These are phyloP conservation scores for Phymorhynchus buccinoides DNA, from an alignment of 1,140 invertebrate genomes.

Conservation along the genomic window DNA sequence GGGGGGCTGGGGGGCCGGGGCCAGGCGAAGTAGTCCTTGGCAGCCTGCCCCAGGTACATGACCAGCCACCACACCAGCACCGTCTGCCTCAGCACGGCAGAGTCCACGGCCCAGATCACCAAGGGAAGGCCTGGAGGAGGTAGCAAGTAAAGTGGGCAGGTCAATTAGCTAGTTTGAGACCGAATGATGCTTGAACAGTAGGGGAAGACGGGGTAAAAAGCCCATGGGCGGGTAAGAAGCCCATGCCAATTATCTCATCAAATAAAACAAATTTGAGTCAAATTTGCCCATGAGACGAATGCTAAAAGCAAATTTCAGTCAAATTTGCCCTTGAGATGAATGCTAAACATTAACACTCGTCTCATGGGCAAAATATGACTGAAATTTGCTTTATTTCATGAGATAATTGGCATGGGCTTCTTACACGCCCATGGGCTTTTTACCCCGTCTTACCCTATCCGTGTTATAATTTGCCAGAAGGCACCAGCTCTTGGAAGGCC, in stretches of 20 bases:
- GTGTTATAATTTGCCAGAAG: too few relatives aligned
- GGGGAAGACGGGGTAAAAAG: neutral
- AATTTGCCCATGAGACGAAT: neutral
- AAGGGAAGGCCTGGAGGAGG: slow-evolving; percentile 86
- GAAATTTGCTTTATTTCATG: too few relatives aligned
- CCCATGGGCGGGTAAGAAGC: neutral
- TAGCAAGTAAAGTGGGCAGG: neutral
- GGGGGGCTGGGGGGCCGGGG: slow-evolving; percentile 87
- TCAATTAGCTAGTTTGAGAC: neutral
- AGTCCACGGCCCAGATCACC: slow-evolving; percentile 90
- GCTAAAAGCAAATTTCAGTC: too few relatives aligned
- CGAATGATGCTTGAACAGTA: neutral
- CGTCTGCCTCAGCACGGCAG: slow-evolving; percentile 75
- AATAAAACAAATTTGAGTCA: neutral
- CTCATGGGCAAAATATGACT: too few relatives aligned
- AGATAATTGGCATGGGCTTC: too few relatives aligned
- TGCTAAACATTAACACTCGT: too few relatives aligned
- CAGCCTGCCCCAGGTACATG: slow-evolving; percentile 83
- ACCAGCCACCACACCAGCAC: slow-evolving; percentile 87
- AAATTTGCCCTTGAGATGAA: too few relatives aligned
- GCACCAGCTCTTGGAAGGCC: too few relatives aligned
- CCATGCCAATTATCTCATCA: too few relatives aligned
- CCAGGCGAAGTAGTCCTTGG: slow-evolving; percentile 86
- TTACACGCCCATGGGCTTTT: too few relatives aligned
- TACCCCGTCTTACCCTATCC: too few relatives aligned